Evolutionary conservation across 1,140 invertebrate genomes (phyloP).

Genomic region (Hypsibius dujardini): DNA sequence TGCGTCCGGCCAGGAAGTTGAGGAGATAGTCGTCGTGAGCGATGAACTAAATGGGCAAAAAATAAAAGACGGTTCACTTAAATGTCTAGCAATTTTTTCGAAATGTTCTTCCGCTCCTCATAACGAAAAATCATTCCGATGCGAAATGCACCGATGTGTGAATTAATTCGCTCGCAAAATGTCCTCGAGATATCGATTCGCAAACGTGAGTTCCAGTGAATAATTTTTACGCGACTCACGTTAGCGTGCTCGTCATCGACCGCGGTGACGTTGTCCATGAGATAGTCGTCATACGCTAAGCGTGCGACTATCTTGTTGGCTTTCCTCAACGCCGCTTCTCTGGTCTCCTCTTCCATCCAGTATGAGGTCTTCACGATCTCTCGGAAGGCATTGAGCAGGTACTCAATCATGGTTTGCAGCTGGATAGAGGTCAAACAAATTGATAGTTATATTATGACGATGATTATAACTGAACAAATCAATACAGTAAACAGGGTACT

Average conservation of each 20-base stretch:
- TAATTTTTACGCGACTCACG: conserved; percentile 35
- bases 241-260: conserved; percentile 51
- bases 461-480: no score
- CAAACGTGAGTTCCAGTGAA: no score
- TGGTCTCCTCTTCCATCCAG: conserved; percentile 69
- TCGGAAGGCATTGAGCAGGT: conserved; percentile 61
- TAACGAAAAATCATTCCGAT: no score
- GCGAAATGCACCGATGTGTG: no score
- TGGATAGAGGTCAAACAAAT: no score
- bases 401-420: conserved; percentile 64
- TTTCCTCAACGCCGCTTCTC: conserved; percentile 56
- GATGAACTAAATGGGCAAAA: conserved; percentile 36
- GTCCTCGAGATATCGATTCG: no score
- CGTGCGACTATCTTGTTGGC: conserved; percentile 59
- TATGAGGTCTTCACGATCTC: conserved; percentile 44
- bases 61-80: no score
- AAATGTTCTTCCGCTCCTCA: no score
- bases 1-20: conserved; percentile 62
- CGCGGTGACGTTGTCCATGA: conserved; percentile 45
- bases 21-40: conserved; percentile 62
- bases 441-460: no score
- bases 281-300: conserved; percentile 60
- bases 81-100: no score
- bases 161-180: no score
- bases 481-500: conserved; percentile 21